Evolutionary conservation across 1,140 invertebrate species (phyloP), one percentile per base, ranked within the genome.

Genomic region (Uloborus diversus): DNA sequence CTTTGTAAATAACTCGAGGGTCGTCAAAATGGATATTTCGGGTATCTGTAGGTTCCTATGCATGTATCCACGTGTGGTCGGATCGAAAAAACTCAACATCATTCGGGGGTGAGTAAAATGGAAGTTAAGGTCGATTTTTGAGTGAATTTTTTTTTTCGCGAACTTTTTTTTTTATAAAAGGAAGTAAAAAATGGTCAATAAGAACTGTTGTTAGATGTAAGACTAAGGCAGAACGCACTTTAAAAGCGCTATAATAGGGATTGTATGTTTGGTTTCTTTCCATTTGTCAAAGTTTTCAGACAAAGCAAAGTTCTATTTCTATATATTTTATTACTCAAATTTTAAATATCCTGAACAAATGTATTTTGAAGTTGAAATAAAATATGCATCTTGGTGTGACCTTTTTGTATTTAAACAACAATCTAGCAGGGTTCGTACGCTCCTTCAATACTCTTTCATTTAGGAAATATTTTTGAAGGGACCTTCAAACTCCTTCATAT

Each of bases 301-400:
- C 81, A 80, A 71, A 82, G 82, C 82, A 83, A 84, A 85, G 85
- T 85, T 85, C 84, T 85, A 84, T 85, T 84, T 85, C 84, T 83
- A 85, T 85, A 85, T 85, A 85, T 85, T 85, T 85, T 85, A 85
- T 85, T 85, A 85, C 85, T 84, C 84, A 85, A 84, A 85, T 85
- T 85, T 85, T 84, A 84, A 85, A 85, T 85, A 85, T 84, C 84
- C 83, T 83, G 83, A 85, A 83, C 83, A 85, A 84, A 85, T 84
- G 84, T 85, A 85, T 85, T 85, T 85, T 85, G 82, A 83, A 85
- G 85, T 85, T 85, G 80, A 83, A 82, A 79, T 75, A 73, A 79
- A 79, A 49, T 68, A 85, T 85, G 84, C 83, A 84, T 84, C 83
- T 83, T 83, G 83, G 79, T 85, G 83, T 82, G 81, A 83, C 83